These are phyloP conservation scores for Rhopilema esculentum DNA, from an alignment of 30 jellyfish, hydroid and myxozoan species.

Conservation along the genomic window DNA sequence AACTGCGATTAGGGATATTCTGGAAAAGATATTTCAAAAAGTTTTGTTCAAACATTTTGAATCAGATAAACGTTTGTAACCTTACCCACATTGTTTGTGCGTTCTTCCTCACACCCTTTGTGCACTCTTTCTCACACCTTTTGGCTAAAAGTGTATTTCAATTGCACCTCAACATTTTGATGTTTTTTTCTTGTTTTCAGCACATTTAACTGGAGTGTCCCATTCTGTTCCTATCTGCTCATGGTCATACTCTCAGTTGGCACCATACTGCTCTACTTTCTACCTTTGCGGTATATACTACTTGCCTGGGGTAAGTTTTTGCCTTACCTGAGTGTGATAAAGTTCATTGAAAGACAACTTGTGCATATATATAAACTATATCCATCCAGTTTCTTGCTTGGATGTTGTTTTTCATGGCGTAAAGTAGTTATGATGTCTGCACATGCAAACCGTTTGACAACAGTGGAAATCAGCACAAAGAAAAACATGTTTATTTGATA, in stretches of 20 bases:
- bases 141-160: too few species aligned
- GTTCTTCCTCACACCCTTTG: too few species aligned
- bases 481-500: neutral
- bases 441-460: too few species aligned
- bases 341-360: neutral
- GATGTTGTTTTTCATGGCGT: neutral
- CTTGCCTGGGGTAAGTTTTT: conserved; percentile 88
- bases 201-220: conserved; percentile 94
- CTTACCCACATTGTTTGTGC: too few species aligned
- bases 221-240: conserved; percentile 86
- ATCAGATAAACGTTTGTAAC: too few species aligned
- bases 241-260: conserved; percentile 87
- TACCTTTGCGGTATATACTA: conserved; percentile 89
- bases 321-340: neutral
- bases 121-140: too few species aligned
- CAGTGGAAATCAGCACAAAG: neutral
- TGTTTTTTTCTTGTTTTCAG: conserved; percentile 34
- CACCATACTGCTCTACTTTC: conserved; percentile 80
- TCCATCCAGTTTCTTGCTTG: neutral
- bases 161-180: neutral
- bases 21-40: too few species aligned
- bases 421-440: too few species aligned
- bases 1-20: too few species aligned
- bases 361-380: too few species aligned
- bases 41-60: too few species aligned